A percentile compares a stretch with the other conserved stretches of the same genome.
Conservation (phyloP, 2,797 vertebrate genomes). For the Microchirus variegatus region DNA sequence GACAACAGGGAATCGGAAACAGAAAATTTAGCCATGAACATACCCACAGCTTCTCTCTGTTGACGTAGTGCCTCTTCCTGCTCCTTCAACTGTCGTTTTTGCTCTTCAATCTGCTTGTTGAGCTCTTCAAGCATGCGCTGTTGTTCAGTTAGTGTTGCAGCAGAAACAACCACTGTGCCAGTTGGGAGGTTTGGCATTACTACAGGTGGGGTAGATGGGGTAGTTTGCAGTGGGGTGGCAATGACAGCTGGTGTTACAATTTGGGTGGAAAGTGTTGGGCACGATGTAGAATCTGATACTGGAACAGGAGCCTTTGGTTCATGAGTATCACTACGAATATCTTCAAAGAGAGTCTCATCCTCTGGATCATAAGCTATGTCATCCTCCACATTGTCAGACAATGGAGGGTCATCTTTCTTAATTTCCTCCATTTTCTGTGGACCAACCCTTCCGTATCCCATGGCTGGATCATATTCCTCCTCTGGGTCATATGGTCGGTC, state of each 20-base stretch:
- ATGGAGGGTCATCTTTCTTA: slow-evolving; percentile 51
- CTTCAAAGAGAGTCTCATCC: slow-evolving; percentile 93
- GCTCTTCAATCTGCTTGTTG: slow-evolving; percentile 97
- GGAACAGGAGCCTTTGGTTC: slow-evolving; percentile 47
- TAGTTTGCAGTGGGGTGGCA: slow-evolving; percentile 26
- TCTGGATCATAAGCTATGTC: slow-evolving; percentile 96
- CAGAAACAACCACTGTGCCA: slow-evolving; percentile 65
- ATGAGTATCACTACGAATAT: slow-evolving; percentile 84
- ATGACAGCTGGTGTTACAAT: slow-evolving; percentile 11
- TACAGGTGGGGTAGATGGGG: slow-evolving; percentile 21
- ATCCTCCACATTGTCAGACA: slow-evolving; percentile 75
- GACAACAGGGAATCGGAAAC: slow-evolving; percentile 94
- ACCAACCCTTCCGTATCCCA: slow-evolving; percentile 68
- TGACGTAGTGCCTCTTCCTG: slow-evolving; percentile 94
- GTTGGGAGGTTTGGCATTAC: slow-evolving; percentile 49
- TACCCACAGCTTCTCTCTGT: slow-evolving; percentile 93
- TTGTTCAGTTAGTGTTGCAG: slow-evolving; percentile 89
- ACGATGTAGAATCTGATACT: slow-evolving; percentile 28
- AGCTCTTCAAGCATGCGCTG: slow-evolving; percentile 96
- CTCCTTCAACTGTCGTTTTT: slow-evolving; percentile 92
- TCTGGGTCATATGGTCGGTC: slow-evolving; percentile 96
- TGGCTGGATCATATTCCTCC: slow-evolving; percentile 91
- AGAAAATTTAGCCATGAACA: slow-evolving; percentile 97
- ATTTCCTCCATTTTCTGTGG: slow-evolving; percentile 55
- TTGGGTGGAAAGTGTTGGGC: slow-evolving; percentile 30